phyloP scores from a whole-genome alignment of 2,888 invertebrate genomes.

The Meiosimyza decipiens region DNA sequence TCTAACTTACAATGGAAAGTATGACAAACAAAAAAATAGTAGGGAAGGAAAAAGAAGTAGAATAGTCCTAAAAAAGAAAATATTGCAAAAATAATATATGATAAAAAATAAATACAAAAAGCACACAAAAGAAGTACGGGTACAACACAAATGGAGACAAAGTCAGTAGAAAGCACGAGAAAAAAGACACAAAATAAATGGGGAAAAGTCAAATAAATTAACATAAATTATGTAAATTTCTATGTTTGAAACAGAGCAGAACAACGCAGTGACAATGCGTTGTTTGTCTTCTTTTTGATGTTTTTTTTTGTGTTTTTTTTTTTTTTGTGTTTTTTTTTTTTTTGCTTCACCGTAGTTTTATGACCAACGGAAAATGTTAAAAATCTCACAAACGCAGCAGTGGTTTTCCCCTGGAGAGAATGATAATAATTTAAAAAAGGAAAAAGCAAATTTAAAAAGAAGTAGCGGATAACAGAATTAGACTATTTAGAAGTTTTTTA shows the following conservation, averaged over 20 bases:
- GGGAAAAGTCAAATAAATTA: constrained; percentile 25
- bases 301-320: neutral
- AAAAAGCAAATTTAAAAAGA: neutral
- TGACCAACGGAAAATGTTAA: constrained; percentile 8
- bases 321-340: neutral
- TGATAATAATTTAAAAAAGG: constrained; percentile 7
- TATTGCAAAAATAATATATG: neutral
- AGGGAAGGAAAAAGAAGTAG: neutral
- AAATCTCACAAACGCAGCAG: neutral
- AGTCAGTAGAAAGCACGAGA: neutral
- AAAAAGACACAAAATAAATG: constrained; percentile 12
- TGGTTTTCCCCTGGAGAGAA: constrained; percentile 19
- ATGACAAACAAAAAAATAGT: neutral
- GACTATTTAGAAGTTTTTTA: neutral
- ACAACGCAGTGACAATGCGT: constrained; percentile 10
- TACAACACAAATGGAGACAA: neutral
- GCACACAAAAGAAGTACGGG: neutral
- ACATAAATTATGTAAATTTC: constrained; percentile 29
- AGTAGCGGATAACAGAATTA: neutral
- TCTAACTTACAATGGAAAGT: too few relatives aligned
- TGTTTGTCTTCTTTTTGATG: neutral
- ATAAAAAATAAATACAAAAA: neutral
- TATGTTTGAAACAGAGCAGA: constrained; percentile 20
- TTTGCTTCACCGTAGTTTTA: neutral
- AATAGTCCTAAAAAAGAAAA: neutral